Conservation (phyloP, 2,888 invertebrate species). For the Stomorhina lunata region DNA sequence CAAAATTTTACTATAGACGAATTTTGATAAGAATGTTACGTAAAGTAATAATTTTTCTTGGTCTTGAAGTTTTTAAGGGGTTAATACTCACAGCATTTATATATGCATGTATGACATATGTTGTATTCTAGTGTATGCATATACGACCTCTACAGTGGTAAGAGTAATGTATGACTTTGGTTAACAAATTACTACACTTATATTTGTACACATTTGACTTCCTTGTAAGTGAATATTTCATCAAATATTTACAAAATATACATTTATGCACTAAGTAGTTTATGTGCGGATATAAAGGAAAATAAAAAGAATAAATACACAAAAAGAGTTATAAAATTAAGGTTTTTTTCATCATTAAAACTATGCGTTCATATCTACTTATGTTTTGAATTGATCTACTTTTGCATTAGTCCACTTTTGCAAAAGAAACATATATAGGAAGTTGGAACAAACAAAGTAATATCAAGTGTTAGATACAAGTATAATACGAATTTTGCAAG, state of each 20-base stretch:
- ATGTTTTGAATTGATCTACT: not conserved
- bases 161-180: constrained; percentile 60
- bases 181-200: constrained; percentile 58
- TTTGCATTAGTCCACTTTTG: not conserved
- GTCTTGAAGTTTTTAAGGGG: too few species aligned
- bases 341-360: not conserved
- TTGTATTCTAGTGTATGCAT: not conserved
- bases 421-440: constrained; percentile 15
- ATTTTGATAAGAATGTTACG: too few species aligned
- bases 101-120: not conserved
- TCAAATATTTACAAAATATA: constrained; percentile 7
- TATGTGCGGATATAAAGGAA: not conserved
- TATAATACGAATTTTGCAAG: not conserved
- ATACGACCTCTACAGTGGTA: not conserved
- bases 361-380: not conserved
- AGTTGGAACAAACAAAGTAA: constrained; percentile 27
- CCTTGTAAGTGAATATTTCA: not conserved
- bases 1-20: too few species aligned
- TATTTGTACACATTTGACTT: constrained; percentile 1
- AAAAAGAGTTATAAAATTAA: constrained; percentile 11
- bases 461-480: constrained; percentile 50
- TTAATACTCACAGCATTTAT: not conserved
- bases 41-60: too few species aligned
- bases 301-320: not conserved
- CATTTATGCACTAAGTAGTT: not conserved